Percentiles rank a stretch among this genome's conserved stretches.
phyloP scores from a whole-genome alignment of 2,797 vertebrate genomes.

The Malacoraja senta region DNA sequence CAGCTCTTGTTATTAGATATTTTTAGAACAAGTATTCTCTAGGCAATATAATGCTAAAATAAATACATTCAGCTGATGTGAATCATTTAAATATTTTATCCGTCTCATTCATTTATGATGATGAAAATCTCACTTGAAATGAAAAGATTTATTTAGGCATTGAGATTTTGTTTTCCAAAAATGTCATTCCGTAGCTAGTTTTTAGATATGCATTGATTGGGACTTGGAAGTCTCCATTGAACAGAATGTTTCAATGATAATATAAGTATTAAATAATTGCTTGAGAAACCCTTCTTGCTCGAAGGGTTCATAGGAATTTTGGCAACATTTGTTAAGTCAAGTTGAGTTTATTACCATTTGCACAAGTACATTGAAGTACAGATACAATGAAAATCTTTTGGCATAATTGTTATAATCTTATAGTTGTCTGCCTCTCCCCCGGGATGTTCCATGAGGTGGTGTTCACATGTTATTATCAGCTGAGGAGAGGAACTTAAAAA shows the following conservation, averaged over 20 bases:
- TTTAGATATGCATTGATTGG: neutral
- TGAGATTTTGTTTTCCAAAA: neutral
- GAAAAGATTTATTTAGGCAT: neutral
- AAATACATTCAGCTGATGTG: neutral
- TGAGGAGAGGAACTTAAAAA: neutral
- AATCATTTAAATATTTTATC: neutral
- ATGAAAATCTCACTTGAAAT: neutral
- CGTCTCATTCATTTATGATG: neutral
- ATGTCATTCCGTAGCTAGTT: neutral
- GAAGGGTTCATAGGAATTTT: neutral
- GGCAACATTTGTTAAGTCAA: neutral
- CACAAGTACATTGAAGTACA: no score
- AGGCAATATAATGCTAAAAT: slow-evolving; percentile 2
- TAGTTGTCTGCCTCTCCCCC: neutral
- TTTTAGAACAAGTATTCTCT: neutral
- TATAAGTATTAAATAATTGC: neutral
- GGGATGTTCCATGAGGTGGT: no score
- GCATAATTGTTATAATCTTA: neutral
- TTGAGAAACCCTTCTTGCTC: neutral
- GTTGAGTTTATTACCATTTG: no score
- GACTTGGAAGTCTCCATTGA: neutral
- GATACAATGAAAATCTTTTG: neutral
- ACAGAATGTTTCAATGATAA: neutral
- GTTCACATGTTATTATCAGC: neutral
- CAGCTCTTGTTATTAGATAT: no score